A percentile compares a stretch with the other conserved stretches of the same genome.
Evolutionary conservation across 2,113 vertebrate species (phyloP).

Genomic region (Leucopternis melanops): DNA sequence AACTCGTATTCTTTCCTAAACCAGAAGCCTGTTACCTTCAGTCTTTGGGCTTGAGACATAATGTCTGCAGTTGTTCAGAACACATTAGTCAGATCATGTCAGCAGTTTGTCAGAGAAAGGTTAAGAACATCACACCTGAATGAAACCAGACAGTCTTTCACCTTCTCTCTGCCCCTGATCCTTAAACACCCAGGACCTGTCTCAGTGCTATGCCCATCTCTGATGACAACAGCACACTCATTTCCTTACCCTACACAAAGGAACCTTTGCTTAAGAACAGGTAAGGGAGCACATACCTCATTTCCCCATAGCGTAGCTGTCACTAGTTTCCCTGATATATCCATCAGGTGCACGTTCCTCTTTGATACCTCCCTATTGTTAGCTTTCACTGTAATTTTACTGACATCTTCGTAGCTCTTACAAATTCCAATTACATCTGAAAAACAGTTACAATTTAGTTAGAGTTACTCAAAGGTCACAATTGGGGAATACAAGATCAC

Average conservation of each 20-base stretch:
- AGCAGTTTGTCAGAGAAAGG: conserved; percentile 54
- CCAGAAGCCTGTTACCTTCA: not conserved
- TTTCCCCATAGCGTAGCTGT: conserved; percentile 90
- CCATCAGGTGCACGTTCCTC: conserved; percentile 87
- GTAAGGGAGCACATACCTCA: conserved; percentile 76
- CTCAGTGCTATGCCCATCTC: not conserved
- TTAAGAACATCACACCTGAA: conserved; percentile 54
- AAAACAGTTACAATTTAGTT: conserved; percentile 28
- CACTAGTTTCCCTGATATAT: conserved; percentile 88
- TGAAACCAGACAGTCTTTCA: conserved; percentile 49
- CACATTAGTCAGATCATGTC: conserved; percentile 49
- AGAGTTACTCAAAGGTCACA: not conserved
- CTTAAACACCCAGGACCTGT: not conserved
- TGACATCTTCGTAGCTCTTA: conserved; percentile 85
- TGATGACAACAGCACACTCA: not conserved
- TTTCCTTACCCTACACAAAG: not conserved
- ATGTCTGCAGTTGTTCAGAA: conserved; percentile 49
- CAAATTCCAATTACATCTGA: conserved; percentile 95
- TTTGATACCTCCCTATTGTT: conserved; percentile 90
- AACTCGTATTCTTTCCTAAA: not conserved
- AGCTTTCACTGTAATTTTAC: conserved; percentile 84
- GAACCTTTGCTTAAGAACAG: not conserved
- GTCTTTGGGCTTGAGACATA: not conserved
- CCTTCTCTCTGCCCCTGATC: not conserved
- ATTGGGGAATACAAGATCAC: not conserved